Conservation (phyloP, 2,888 invertebrate genomes). For the Trilocha varians region DNA sequence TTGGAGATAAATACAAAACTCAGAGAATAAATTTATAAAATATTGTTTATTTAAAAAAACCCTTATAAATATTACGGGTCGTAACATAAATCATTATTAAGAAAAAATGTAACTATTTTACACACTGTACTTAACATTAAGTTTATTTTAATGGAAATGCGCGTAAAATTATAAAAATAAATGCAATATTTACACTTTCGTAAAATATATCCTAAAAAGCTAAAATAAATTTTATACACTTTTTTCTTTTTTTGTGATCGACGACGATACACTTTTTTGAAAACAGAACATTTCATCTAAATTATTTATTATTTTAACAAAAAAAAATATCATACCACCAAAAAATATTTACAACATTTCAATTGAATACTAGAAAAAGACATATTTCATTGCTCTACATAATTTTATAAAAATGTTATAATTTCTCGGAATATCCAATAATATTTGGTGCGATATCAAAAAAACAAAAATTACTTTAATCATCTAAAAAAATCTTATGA, state of each 20-base stretch:
- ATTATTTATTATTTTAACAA: too few relatives aligned
- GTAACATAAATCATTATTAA: slow-evolving; percentile 52
- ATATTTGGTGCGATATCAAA: slow-evolving; percentile 65
- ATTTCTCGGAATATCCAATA: too few relatives aligned
- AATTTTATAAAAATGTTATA: slow-evolving; percentile 31
- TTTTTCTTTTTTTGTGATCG: neutral
- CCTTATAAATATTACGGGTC: slow-evolving; percentile 34
- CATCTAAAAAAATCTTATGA: too few relatives aligned
- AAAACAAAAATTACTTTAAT: too few relatives aligned
- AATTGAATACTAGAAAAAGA: slow-evolving; percentile 7
- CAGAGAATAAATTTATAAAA: slow-evolving; percentile 34
- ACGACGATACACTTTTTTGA: slow-evolving; percentile 25
- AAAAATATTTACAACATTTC: slow-evolving; percentile 14
- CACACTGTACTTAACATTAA: slow-evolving; percentile 46
- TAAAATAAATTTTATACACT: slow-evolving; percentile 8
- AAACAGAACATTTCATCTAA: slow-evolving; percentile 44
- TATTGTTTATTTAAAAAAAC: slow-evolving; percentile 59
- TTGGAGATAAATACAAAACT: slow-evolving; percentile 12
- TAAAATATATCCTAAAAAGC: slow-evolving; percentile 13
- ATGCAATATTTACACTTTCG: slow-evolving; percentile 65
- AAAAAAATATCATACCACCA: too few relatives aligned
- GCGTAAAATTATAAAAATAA: slow-evolving; percentile 52
- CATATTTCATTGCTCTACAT: slow-evolving; percentile 15
- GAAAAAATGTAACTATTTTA: slow-evolving; percentile 41
- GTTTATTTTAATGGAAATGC: slow-evolving; percentile 32